These are phyloP conservation scores for Goniozus legneri DNA, from an alignment of 1,140 invertebrate species.

Conservation along the genomic window DNA sequence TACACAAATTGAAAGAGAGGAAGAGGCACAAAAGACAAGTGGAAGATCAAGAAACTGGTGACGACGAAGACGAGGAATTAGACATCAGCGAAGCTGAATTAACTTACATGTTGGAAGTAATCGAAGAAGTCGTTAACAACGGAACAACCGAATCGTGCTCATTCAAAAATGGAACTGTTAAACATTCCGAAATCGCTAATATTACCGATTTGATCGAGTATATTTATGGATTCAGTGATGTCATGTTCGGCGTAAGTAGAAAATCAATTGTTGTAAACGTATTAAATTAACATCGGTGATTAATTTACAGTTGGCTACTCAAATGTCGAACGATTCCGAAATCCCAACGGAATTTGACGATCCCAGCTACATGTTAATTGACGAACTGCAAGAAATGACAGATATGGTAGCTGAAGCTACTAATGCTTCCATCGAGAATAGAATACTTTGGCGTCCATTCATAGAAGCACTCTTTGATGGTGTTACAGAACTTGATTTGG, in stretches of 20 bases:
- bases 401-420: conserved; percentile 53
- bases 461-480: conserved; percentile 60
- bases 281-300: not conserved
- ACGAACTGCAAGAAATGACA: conserved; percentile 62
- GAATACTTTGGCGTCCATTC: conserved; percentile 62
- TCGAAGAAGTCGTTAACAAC: conserved; percentile 51
- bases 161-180: too few relatives aligned
- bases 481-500: conserved; percentile 54
- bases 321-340: not conserved
- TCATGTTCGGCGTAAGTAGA: conserved; percentile 56
- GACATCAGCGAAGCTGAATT: conserved; percentile 28
- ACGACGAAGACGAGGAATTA: conserved; percentile 15
- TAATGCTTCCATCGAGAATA: conserved; percentile 48
- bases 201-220: conserved; percentile 45
- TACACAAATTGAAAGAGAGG: too few relatives aligned
- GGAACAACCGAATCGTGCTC: conserved; percentile 29
- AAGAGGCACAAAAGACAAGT: conserved; percentile 18
- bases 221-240: conserved; percentile 52
- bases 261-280: not conserved
- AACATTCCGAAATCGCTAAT: conserved; percentile 30
- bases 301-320: not conserved
- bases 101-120: conserved; percentile 49
- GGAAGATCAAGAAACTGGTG: conserved; percentile 8
- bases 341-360: conserved; percentile 54
- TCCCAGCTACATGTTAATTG: conserved; percentile 57